Base-by-base conservation (phyloP, 92 coral and sea anemone species). In the Chrysogorgia sp. region DNA sequence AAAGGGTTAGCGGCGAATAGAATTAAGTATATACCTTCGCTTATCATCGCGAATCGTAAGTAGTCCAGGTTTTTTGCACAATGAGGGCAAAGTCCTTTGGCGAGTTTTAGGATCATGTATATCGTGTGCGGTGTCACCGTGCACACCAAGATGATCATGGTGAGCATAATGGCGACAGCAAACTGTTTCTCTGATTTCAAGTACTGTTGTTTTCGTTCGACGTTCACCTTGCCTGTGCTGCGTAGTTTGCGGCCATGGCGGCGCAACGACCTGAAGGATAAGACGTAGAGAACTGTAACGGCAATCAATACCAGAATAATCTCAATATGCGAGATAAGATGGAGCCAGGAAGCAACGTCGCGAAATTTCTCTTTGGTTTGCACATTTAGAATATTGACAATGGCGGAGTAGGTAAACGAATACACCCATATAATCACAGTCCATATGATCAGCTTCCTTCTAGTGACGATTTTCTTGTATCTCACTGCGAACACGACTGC, bases 381-480 rank as follows among this genome's bases (percentile, higher is more conserved):
- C n/a, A n/a, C n/a, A n/a, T n/a, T n/a, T n/a, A 72, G 79, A 15
- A 72, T 72, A 23, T 72, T 72, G 49, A 72, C 79, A 55, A 72
- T 55, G 10, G 79, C 55, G 47, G 79, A 53, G 47, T 31, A 72
- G 19, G 55, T 35, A 72, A 72, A 72, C 3, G 79, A 72, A 33
- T 72, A 72, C 17, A 64, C 79, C 79, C 79, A 72, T 1, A 72
- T 72, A 7, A 72, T 25, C 28, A 32, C 17, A 7, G 64, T 72
- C 79, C 79, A 72, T 2, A 72, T 12, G 4, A 72, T 72, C 1
- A 72, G 34, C 37, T 72, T 72, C 43, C 30, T 31, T 55, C 79
- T 53, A 20, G 79, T 72, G 0, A 72, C 79, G 22, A 72, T 72
- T 19, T 72, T 72, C 79, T 72, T 72, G 52, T 72, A 72, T 0